These are phyloP conservation scores for Catagonus wagneri DNA, from an alignment of 2,113 vertebrate species.

Conservation along the genomic window DNA sequence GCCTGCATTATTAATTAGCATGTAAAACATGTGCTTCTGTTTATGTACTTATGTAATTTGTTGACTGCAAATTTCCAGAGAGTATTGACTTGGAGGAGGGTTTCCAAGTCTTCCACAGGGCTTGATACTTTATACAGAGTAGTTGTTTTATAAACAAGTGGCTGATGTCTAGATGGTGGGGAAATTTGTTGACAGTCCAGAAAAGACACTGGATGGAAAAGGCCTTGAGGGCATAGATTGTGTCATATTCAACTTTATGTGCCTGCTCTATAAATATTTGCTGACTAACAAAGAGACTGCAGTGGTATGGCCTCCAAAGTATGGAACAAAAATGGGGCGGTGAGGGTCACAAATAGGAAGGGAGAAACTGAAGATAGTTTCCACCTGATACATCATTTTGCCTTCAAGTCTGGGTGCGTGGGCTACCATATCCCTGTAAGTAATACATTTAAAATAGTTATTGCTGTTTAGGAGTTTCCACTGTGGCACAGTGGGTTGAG, in stretches of 20 bases:
- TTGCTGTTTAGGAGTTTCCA: neutral
- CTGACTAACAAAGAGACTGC: neutral
- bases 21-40: neutral
- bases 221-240: neutral
- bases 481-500: no score
- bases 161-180: neutral
- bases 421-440: neutral
- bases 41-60: constrained; percentile 14
- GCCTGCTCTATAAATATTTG: neutral
- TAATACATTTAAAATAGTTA: neutral
- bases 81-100: neutral
- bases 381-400: neutral
- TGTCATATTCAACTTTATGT: neutral
- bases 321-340: neutral
- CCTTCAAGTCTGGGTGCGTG: neutral
- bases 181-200: neutral
- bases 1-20: neutral
- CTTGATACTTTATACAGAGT: neutral
- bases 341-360: neutral
- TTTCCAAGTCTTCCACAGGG: neutral
- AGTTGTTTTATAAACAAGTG: neutral
- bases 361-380: neutral
- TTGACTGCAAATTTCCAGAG: neutral
- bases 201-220: neutral
- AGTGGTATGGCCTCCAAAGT: neutral